Evolutionary conservation across 2,113 vertebrate genomes (phyloP), one percentile per base, ranked within the genome.

Genomic region (Ceratotherium simum): DNA sequence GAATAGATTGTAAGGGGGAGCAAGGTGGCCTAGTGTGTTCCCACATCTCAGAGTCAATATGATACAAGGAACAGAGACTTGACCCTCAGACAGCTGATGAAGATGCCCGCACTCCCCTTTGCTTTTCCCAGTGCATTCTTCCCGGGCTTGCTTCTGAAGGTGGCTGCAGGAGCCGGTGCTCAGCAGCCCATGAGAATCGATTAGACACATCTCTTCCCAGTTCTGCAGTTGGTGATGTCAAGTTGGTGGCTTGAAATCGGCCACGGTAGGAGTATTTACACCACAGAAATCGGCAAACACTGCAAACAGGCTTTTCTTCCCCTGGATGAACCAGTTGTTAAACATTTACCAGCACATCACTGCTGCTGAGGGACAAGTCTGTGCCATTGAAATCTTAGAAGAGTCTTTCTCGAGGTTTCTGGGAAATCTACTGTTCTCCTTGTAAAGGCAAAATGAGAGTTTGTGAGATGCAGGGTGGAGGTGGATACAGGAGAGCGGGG

Each of bases 401-500:
- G 27, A 42, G 39, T 42, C 42, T 95, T 86, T 76, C 91, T 90
- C 16, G 51, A 81, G 54, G 18, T 89, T 91, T 91, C 69, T 81
- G 51, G 17, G 56, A 96, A 91, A 33, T 70, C 58, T 75, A 0
- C 64, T 48, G 76, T 84, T 80, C 76, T 87, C 79, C 73, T 86
- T 69, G 29, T 51, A 76, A 97, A 93, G 58, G 72, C 81, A 90
- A 90, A 83, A 48, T 13, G 65, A 67, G 64, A 95, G 33, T 85
- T 60, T 46, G 51, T 46, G 58, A 86, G 48, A n/a, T 85, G 54
- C 65, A 39, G 25, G 27, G 48, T 64, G 56, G 31, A 23, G 48
- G 70, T 56, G 58, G 18, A 46, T 78, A 56, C 21, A 36, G 73
- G 46, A 69, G 70, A 97, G 73, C 18, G 29, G 29, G 64, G 39